Base-by-base conservation (phyloP, 1,140 invertebrate genomes). In the Harlomillsia oculata region DNA sequence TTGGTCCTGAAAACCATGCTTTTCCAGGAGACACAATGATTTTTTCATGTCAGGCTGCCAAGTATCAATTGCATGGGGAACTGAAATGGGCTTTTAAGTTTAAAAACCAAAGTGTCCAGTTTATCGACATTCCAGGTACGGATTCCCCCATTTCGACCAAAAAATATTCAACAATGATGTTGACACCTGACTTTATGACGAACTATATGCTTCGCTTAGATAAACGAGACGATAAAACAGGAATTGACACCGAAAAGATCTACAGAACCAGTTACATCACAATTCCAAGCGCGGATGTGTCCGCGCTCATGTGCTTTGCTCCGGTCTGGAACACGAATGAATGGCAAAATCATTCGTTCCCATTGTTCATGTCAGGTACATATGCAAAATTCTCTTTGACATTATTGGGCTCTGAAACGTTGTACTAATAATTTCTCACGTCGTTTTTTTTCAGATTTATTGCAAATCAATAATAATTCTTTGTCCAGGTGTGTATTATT, bases 21-120 rank as follows among this genome's bases (percentile, higher is more conserved):
- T 57, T 57, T 51, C 44, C 48, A 0, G 55, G 55, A 3, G 55
- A 57, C 28, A 57, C 36, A 11, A 39, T 57, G 23, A 37, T 57
- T n/a, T 57, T 57, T 34, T 29, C 55, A 1, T 57, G 55, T 23
- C 46, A 49, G 26, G 46, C 40, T 14, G 55, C 46, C 50, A 39
- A 48, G 14, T 57, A 50, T 14, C 16, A 34, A 50, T 43, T 57
- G 11, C 39, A 46, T 9, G 20, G 39, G 26, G 46, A 57, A 28
- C 32, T 48, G 0, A 13, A 32, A 25, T 57, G 46, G 46, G 55
- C 55, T 3, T 50, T 57, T 43, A 28, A 11, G 18, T 57, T 43
- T n/a, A 57, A 44, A 34, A 57, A 57, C 44, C 46, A 48, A 21
- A 51, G 44, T 9, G 44, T 57, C 29, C 23, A 48, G 23, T 57